Conservation (phyloP, 2,113 vertebrate species). For the Brachionichthys hirsutus region DNA sequence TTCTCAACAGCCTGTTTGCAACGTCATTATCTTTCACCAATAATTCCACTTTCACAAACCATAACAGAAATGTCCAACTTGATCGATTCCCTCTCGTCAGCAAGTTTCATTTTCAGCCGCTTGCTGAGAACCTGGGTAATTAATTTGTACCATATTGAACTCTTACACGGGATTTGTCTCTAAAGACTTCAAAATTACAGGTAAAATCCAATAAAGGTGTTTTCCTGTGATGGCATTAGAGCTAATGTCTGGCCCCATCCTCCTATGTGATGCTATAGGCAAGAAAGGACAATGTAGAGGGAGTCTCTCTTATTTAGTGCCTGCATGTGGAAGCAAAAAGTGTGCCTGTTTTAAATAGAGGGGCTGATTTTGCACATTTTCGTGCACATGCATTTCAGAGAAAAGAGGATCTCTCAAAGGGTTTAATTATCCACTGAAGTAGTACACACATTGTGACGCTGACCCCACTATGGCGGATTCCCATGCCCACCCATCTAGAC, state of each 20-base stretch:
- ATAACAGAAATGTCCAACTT: conserved; percentile 3
- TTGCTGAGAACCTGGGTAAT: conserved; percentile 1
- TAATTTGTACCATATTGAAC: no score
- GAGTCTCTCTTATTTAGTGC: no score
- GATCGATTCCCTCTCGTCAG: conserved; percentile 13
- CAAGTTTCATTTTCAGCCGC: conserved; percentile 22
- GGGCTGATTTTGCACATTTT: neutral
- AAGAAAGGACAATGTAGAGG: no score
- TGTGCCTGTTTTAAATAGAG: no score
- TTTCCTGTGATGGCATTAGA: no score
- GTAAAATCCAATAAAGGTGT: no score
- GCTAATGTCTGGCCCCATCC: no score
- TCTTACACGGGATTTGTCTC: no score
- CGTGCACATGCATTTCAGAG: conserved; percentile 31
- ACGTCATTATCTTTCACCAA: conserved; percentile 1
- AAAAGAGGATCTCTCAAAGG: conserved; percentile 51
- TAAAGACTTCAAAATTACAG: no score
- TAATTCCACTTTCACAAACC: conserved; percentile 9
- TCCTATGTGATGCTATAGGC: no score
- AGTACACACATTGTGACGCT: conserved; percentile 58
- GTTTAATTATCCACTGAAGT: conserved; percentile 74
- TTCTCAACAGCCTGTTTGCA: no score
- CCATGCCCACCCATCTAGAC: conserved; percentile 25
- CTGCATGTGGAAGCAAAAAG: no score
- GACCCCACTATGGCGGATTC: conserved; percentile 50